Percentiles rank a stretch among this genome's conserved stretches.
Conservation (phyloP, 2,113 vertebrate species). For the Platycercus adscitus region DNA sequence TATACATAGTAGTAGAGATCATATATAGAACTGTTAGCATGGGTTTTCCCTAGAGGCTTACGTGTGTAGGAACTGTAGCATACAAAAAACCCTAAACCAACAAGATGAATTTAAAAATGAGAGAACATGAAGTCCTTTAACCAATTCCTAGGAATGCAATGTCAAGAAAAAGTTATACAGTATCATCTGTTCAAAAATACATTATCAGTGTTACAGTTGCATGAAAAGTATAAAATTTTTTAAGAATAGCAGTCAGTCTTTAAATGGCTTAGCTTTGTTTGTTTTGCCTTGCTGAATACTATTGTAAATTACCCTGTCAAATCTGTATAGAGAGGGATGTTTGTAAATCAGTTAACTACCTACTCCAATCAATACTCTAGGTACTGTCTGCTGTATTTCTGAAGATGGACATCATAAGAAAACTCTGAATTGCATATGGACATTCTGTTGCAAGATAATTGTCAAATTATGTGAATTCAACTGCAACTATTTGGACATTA, state of each 20-base stretch:
- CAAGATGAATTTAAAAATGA: neutral
- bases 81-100: neutral
- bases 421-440: neutral
- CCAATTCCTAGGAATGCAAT: neutral
- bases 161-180: neutral
- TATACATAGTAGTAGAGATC: neutral
- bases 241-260: neutral
- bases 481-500: slow-evolving; percentile 31
- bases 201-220: neutral
- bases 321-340: neutral
- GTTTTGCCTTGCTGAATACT: neutral
- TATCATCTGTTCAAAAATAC: neutral
- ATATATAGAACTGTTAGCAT: neutral
- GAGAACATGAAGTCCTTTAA: neutral
- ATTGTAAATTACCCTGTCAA: neutral
- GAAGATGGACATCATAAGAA: neutral
- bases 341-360: neutral
- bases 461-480: slow-evolving; percentile 19
- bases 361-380: neutral
- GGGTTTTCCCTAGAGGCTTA: neutral
- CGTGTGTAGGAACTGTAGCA: neutral
- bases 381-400: neutral
- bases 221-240: neutral
- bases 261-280: neutral
- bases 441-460: slow-evolving; percentile 26